Evolutionary conservation across 2,888 invertebrate species (phyloP), one percentile per base, ranked within the genome.

Genomic region (Meghimatium bilineatum): DNA sequence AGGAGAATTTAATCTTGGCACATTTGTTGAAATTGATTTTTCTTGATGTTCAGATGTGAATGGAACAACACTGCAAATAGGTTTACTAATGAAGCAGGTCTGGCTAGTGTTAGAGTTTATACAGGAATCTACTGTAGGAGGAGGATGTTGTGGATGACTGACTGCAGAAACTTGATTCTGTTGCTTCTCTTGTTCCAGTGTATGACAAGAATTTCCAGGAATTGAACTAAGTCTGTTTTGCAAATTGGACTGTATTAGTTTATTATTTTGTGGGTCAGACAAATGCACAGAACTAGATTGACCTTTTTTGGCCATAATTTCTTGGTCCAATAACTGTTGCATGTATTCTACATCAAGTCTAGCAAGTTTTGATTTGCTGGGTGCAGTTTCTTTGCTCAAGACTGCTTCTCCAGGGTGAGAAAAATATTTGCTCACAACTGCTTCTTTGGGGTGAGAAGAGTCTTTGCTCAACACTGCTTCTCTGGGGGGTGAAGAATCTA

Each of bases 221-320:
- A 56, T 5, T 14, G 75, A 56, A 56, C 32, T 1, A n/a, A 56
- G 38, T 34, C 34, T 75, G 34, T 75, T 14, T 52, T 34, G 29
- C 26, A 29, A 1, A 32, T 32, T 56, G n/a, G 17, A 12, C 34
- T 12, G 44, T 44, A 5, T 12, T 5, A 44, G 44, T 44, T 44
- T 44, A 12, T 44, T 44, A 75, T 34, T 32, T 23, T 56, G 63
- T 3, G 20, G 38, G 20, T 36, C 44, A 36, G 78, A 44, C 77
- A 36, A 52, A 36, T 52, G 36, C 17, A 23, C 36, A n/a, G 66
- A 49, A 29, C 17, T 38, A 20, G 78, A 26, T 12, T 44, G 23
- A 14, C 75, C 69, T 56, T 80, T 84, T 32, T 80, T 84, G 1
- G 84, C 84, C 69, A n/a, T 75, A 1, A 84, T 84, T 56, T 84